Evolutionary conservation across 2,113 vertebrate genomes (phyloP).

Genomic region (Chroicocephalus ridibundus): DNA sequence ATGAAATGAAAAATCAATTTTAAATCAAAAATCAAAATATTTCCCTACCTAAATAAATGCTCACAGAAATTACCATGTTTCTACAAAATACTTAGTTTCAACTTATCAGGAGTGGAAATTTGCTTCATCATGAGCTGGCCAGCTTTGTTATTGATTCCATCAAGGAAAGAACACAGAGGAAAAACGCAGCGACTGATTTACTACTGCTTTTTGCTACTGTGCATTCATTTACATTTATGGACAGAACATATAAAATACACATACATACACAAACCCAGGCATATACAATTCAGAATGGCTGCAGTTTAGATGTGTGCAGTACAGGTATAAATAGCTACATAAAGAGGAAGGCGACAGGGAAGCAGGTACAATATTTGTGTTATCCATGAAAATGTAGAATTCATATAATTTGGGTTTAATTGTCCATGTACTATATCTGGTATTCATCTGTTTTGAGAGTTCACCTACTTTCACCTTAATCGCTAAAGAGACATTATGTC

Average conservation of each 20-base stretch:
- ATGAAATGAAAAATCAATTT: background rate
- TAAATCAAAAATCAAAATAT: background rate
- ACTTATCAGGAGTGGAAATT: background rate
- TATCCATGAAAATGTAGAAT: background rate
- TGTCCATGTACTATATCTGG: background rate
- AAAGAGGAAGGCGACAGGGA: background rate
- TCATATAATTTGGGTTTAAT: conserved; percentile 26
- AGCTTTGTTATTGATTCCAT: background rate
- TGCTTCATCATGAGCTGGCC: background rate
- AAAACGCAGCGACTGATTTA: background rate
- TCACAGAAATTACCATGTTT: background rate
- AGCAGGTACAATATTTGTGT: background rate
- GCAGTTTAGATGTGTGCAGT: background rate
- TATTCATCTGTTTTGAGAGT: background rate
- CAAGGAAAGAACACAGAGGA: background rate
- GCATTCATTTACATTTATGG: background rate
- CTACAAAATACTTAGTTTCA: background rate
- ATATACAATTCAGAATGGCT: background rate
- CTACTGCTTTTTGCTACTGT: background rate
- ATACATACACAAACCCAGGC: background rate
- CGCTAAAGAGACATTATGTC: background rate
- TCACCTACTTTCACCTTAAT: background rate
- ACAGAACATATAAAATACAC: background rate
- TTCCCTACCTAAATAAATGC: background rate
- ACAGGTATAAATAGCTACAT: background rate